These are phyloP conservation scores for Heteromyza rotundicornis DNA, from an alignment of 2,888 invertebrate species.

Conservation along the genomic window DNA sequence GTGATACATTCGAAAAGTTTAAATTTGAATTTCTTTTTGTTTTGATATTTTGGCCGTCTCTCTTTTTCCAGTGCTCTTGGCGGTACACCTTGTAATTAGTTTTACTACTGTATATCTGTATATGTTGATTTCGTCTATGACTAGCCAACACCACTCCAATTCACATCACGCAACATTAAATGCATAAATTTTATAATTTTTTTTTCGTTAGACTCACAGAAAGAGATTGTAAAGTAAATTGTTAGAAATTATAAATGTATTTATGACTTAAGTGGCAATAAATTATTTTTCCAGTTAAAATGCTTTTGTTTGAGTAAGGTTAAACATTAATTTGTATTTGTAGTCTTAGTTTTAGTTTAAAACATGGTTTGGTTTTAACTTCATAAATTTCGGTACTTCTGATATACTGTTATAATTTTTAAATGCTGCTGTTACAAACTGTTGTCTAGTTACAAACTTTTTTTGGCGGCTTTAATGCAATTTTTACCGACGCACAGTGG, in stretches of 20 bases:
- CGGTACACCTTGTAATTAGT: slow-evolving; percentile 53
- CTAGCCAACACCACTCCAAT: slow-evolving; percentile 13
- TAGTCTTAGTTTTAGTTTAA: no score
- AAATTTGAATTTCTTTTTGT: not conserved
- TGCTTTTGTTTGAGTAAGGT: slow-evolving; percentile 51
- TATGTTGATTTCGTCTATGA: slow-evolving; percentile 3
- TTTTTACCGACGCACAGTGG: no score
- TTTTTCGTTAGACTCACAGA: not conserved
- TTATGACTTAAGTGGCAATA: slow-evolving; percentile 58
- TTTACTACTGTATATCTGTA: slow-evolving; percentile 26
- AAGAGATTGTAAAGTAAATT: slow-evolving; percentile 47
- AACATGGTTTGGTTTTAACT: not conserved
- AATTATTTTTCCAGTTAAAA: slow-evolving; percentile 56
- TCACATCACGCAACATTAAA: slow-evolving; percentile 14
- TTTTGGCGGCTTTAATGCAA: no score
- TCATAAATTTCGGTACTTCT: slow-evolving; percentile 25
- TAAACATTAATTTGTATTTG: no score
- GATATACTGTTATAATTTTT: slow-evolving; percentile 38
- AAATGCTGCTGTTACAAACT: not conserved
- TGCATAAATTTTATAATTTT: slow-evolving; percentile 47
- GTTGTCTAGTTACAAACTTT: no score
- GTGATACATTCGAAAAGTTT: not conserved
- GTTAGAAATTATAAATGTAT: slow-evolving; percentile 56
- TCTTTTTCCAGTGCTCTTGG: not conserved
- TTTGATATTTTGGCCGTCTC: not conserved